These are phyloP conservation scores for Dexiosoma caninum DNA, from an alignment of 2,888 invertebrate species.

Conservation along the genomic window DNA sequence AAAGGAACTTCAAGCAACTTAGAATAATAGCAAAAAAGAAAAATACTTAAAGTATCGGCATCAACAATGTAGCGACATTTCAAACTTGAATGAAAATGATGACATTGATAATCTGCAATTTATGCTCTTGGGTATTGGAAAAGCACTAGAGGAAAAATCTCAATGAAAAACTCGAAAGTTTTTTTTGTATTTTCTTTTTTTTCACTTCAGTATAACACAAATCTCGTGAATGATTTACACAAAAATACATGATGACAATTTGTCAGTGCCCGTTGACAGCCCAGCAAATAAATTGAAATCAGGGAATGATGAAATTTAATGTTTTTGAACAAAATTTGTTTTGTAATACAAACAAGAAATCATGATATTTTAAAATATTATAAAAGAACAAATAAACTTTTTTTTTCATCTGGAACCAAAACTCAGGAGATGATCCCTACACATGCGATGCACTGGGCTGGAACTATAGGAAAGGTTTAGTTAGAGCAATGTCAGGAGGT, in stretches of 20 bases:
- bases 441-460: too few species aligned
- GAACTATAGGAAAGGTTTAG: too few species aligned
- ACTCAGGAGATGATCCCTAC: too few species aligned
- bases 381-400: too few species aligned
- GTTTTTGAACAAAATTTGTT: too few species aligned
- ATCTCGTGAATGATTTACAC: constrained; percentile 49
- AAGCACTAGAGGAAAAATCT: constrained; percentile 1
- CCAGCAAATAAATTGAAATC: constrained; percentile 13
- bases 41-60: not conserved
- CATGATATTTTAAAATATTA: too few species aligned
- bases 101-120: constrained; percentile 54
- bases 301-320: not conserved
- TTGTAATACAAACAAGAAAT: too few species aligned
- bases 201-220: constrained; percentile 4
- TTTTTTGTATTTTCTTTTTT: not conserved
- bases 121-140: constrained; percentile 36
- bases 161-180: not conserved
- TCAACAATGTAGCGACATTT: constrained; percentile 23
- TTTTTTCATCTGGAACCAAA: too few species aligned
- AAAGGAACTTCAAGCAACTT: not conserved
- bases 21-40: not conserved
- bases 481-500: too few species aligned
- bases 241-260: constrained; percentile 58
- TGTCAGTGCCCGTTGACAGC: constrained; percentile 51
- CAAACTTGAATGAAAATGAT: constrained; percentile 45